Evolutionary conservation across 2,888 invertebrate species (phyloP).

Genomic region (Ophion costatus): DNA sequence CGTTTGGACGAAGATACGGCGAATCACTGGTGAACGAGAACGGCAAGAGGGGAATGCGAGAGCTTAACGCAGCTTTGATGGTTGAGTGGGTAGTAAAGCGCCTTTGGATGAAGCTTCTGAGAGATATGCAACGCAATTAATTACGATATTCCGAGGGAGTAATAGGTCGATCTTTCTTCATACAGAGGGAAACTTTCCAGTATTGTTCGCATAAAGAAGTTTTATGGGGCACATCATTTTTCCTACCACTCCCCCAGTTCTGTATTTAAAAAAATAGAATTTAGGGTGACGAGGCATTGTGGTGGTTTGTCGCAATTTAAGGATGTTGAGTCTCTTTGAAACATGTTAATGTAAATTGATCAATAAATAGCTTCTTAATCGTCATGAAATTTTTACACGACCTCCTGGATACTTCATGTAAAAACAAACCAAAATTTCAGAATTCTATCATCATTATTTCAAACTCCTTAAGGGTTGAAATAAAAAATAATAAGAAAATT

Average conservation of each 20-base stretch:
- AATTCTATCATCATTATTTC: too few relatives aligned
- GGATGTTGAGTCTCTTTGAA: too few relatives aligned
- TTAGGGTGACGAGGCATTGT: not conserved
- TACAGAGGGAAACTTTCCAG: constrained; percentile 4
- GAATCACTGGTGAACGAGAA: constrained; percentile 4
- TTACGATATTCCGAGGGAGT: constrained; percentile 54
- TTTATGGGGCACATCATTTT: constrained; percentile 1
- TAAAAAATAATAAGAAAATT: too few relatives aligned
- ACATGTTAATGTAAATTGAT: too few relatives aligned
- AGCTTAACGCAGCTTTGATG: constrained; percentile 41
- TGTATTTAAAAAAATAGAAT: not conserved
- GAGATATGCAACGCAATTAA: constrained; percentile 62
- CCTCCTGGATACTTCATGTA: too few relatives aligned
- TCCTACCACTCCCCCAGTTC: not conserved
- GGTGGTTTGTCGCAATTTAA: not conserved
- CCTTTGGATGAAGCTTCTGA: constrained; percentile 55
- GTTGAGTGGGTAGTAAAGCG: constrained; percentile 60
- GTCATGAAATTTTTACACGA: too few relatives aligned
- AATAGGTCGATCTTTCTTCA: constrained; percentile 41
- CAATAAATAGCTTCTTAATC: too few relatives aligned
- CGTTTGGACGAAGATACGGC: constrained; percentile 21
- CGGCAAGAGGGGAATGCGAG: not conserved
- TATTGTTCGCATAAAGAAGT: constrained; percentile 15
- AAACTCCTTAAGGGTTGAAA: too few relatives aligned
- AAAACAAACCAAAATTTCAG: too few relatives aligned